A percentile compares a stretch with the other conserved stretches of the same genome.
phyloP scores from a whole-genome alignment of 2,888 invertebrate genomes.

The Melinaea marsaeus region DNA sequence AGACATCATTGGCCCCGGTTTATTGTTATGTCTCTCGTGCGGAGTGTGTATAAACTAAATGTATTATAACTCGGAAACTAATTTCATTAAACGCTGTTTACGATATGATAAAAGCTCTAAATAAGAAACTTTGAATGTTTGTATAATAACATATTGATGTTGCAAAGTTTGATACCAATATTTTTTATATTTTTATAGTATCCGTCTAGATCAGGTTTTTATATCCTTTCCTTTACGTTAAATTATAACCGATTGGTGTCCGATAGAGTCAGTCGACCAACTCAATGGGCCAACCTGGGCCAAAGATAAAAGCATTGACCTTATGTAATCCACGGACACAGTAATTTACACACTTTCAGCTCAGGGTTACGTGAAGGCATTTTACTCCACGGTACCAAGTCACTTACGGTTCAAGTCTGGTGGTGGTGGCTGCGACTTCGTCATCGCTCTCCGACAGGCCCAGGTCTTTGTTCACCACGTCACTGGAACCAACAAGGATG shows the following conservation, averaged over 20 bases:
- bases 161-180: too few relatives aligned
- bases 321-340: background rate
- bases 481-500: slow-evolving; percentile 46
- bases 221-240: too few relatives aligned
- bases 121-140: too few relatives aligned
- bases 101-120: background rate
- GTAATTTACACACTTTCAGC: background rate
- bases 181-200: too few relatives aligned
- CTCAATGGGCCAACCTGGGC: too few relatives aligned
- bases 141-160: too few relatives aligned
- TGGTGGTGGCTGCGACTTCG: slow-evolving; percentile 71
- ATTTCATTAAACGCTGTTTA: slow-evolving; percentile 8
- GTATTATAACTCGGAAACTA: slow-evolving; percentile 3
- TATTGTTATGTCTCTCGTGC: slow-evolving; percentile 9
- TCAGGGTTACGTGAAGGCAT: slow-evolving; percentile 6
- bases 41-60: slow-evolving; percentile 6
- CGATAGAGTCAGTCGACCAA: too few relatives aligned
- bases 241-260: too few relatives aligned
- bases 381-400: background rate
- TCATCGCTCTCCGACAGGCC: slow-evolving; percentile 89
- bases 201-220: too few relatives aligned
- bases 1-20: slow-evolving; percentile 19
- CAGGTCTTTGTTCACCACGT: slow-evolving; percentile 80
- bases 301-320: slow-evolving; percentile 1
- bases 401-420: slow-evolving; percentile 68